phyloP scores from a whole-genome alignment of 2,113 vertebrate genomes.

The Crotalus tigris region DNA sequence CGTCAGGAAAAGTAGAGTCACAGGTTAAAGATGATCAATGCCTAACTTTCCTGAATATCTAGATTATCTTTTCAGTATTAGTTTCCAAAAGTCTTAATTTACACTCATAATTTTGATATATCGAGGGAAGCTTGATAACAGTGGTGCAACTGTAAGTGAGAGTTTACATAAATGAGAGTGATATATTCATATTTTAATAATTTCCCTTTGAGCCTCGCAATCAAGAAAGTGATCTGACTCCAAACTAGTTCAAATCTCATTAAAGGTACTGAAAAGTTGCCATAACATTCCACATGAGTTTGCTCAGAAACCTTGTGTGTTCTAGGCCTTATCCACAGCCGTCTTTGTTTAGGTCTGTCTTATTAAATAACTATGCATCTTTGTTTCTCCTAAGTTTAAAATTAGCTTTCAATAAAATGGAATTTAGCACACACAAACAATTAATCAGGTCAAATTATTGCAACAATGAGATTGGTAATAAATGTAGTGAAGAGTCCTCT shows the following conservation, averaged over 20 bases:
- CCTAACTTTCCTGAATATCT: not conserved
- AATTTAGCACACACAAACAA: not conserved
- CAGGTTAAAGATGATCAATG: not conserved
- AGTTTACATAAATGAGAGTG: not conserved
- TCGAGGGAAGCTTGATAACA: not conserved
- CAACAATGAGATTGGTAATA: not conserved
- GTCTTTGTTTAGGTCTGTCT: not conserved
- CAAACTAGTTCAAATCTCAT: not conserved
- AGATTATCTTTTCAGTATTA: not conserved
- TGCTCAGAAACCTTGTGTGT: not conserved
- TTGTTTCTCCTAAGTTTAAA: not conserved
- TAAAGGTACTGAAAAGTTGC: not conserved
- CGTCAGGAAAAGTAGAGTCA: not conserved
- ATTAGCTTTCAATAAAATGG: not conserved
- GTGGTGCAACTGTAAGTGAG: not conserved
- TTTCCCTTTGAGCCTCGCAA: not conserved
- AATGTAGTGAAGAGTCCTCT: not conserved
- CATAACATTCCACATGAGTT: not conserved
- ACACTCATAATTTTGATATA: not conserved
- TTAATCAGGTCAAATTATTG: not conserved
- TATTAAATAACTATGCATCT: not conserved
- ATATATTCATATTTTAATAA: not conserved
- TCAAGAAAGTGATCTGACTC: not conserved
- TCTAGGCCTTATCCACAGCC: not conserved
- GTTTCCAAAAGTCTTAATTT: not conserved